These are phyloP conservation scores for Pampusana beccarii DNA, from an alignment of 2,113 vertebrate species.

Conservation along the genomic window DNA sequence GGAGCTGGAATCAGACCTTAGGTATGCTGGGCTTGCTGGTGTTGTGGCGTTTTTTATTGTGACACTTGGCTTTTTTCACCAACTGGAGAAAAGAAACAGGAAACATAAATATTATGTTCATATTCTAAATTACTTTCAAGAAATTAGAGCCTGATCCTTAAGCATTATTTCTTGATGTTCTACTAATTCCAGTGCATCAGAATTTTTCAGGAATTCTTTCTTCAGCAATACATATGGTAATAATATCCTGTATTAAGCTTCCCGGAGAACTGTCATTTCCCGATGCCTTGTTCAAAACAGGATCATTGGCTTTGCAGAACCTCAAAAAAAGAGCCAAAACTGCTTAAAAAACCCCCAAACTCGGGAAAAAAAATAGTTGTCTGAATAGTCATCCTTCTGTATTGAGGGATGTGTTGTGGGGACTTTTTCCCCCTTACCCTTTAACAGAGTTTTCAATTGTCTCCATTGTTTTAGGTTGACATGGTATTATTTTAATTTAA, in stretches of 20 bases:
- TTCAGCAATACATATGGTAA: conserved; percentile 14
- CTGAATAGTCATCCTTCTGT: neutral
- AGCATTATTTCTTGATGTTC: neutral
- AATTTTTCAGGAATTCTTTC: neutral
- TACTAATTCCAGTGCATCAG: neutral
- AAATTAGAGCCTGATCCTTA: neutral
- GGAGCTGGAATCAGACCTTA: conserved; percentile 82
- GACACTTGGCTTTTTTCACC: neutral
- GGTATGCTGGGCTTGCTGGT: conserved; percentile 61
- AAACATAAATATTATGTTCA: neutral
- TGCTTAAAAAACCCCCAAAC: neutral
- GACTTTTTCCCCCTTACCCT: neutral
- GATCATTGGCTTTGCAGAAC: conserved; percentile 4
- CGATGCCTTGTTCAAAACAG: neutral
- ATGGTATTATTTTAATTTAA: neutral
- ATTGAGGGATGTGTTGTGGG: neutral
- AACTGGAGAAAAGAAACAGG: neutral
- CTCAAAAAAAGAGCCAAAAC: neutral
- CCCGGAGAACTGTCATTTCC: neutral
- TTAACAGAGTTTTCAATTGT: neutral
- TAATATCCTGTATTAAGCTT: conserved; percentile 19
- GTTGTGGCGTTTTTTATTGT: neutral
- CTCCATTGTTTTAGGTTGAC: neutral
- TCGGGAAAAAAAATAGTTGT: neutral
- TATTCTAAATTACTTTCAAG: neutral